A percentile compares a stretch with the other conserved stretches of the same genome.
These are phyloP conservation scores for Centropyge bicolor DNA, from an alignment of 2,797 vertebrate genomes.

Conservation along the genomic window DNA sequence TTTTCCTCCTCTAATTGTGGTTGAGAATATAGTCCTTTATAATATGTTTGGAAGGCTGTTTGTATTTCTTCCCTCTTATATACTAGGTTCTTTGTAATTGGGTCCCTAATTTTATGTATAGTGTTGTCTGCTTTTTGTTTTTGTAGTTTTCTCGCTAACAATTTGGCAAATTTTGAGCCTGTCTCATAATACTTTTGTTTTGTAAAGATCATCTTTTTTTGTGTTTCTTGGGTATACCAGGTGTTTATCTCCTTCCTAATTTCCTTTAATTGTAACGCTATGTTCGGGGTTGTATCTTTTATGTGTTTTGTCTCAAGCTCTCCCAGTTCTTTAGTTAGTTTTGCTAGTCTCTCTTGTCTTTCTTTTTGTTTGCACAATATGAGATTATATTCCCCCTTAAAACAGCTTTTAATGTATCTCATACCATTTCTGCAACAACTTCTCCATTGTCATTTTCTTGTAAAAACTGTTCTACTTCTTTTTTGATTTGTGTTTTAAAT, in stretches of 20 bases:
- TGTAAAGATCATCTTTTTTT: not conserved
- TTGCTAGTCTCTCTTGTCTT: not conserved
- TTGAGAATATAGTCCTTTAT: not conserved
- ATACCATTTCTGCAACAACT: not conserved
- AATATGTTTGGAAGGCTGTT: not conserved
- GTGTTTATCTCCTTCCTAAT: not conserved
- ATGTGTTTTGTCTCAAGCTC: not conserved
- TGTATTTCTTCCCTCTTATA: not conserved
- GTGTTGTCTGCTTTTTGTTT: not conserved
- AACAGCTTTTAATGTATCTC: not conserved
- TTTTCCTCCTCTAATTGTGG: not conserved
- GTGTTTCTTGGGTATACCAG: not conserved
- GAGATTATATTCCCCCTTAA: not conserved
- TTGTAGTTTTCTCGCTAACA: not conserved
- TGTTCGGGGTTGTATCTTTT: not conserved
- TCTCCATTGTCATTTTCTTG: not conserved
- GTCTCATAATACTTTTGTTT: not conserved
- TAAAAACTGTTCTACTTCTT: not conserved
- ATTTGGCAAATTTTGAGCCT: not conserved
- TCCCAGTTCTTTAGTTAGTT: not conserved
- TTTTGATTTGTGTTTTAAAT: not conserved
- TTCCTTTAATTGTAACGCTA: not conserved
- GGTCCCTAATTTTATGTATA: not conserved
- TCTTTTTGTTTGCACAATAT: not conserved
- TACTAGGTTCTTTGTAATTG: not conserved